Base-by-base conservation (phyloP, 2,113 vertebrate species). In the Sander vitreus region DNA sequence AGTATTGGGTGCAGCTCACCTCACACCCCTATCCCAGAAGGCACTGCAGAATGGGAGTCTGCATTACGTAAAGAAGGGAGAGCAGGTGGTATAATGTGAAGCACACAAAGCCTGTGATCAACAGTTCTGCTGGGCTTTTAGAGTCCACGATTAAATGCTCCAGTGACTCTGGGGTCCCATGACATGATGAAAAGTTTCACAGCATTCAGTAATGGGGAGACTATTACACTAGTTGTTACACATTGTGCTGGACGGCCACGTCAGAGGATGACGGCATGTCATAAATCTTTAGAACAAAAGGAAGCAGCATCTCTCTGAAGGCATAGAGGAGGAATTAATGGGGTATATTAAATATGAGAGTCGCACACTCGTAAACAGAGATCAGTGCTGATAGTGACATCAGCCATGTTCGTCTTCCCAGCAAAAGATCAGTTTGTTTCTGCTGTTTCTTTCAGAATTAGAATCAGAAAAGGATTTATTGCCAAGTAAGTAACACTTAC, bases 21-120 rank as follows among this genome's bases (percentile, higher is more conserved):
- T 92, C 91, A 91, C 91, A 88, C 89, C 82, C 86, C 59, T 69
- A 12, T 93, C 91, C 87, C 87, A 85, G 39, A 85, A 79, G 87
- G 66, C 71, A 43, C 60, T 58, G 84, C 78, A 76, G 58, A 69
- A 68, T 70, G 62, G 78, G 83, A 84, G 74, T 85, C 84, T 66
- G 59, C 63, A 83, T 93, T 91, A 91, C 73, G 80, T 92, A 90
- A 90, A 84, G 23, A 23, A 13, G 57, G 69, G 39, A 70, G 74
- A 70, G 82, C 82, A 91, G 89, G 88, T 90, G 80, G 75, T 83
- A 72, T 83, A 69, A 60, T 73, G 51, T 39, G 78, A 70, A 50
- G 59, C 67, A 55, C 57, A 43, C 60, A 69, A 73, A 78, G n/a
- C 72, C 68, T 83, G 73, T 53, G 76, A 72, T 88, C 70, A 75